Conservation (phyloP, 2,797 vertebrate genomes). For the Euthynnus affinis region DNA sequence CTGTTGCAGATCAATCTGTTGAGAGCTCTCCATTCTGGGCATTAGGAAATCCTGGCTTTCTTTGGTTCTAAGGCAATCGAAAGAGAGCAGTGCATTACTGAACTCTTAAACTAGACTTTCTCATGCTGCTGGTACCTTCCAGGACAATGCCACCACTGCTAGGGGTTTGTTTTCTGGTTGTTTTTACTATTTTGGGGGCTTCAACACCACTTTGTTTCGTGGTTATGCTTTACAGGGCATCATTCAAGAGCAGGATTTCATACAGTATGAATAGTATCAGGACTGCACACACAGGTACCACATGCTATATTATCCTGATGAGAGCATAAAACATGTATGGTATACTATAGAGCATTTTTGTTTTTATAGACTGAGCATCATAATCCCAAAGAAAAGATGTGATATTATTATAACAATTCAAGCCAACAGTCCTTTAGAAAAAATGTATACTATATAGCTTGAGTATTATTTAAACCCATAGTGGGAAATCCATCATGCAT, state of each 20-base stretch:
- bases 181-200: conserved; percentile 55
- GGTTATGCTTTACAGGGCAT: conserved; percentile 36
- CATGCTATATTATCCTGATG: neutral
- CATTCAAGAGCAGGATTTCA: conserved; percentile 64
- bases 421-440: neutral
- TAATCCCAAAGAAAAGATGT: neutral
- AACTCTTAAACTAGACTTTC: conserved; percentile 82
- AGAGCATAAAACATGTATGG: neutral
- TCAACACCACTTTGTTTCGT: conserved; percentile 71
- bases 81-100: conserved; percentile 70
- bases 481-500: neutral
- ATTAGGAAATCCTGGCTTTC: conserved; percentile 91
- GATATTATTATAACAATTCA: neutral
- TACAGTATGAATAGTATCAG: conserved; percentile 70
- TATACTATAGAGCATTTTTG: neutral
- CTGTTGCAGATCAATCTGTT: conserved; percentile 88
- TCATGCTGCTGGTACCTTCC: conserved; percentile 78
- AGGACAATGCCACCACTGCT: conserved; percentile 77
- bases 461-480: neutral
- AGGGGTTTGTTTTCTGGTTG: conserved; percentile 63
- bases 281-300: conserved; percentile 47
- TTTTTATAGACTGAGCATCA: neutral
- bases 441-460: neutral
- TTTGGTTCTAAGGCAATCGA: conserved; percentile 77
- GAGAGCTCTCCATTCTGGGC: conserved; percentile 82